Base-by-base conservation (phyloP, 1,140 invertebrate species). In the Drepana arcuata region DNA sequence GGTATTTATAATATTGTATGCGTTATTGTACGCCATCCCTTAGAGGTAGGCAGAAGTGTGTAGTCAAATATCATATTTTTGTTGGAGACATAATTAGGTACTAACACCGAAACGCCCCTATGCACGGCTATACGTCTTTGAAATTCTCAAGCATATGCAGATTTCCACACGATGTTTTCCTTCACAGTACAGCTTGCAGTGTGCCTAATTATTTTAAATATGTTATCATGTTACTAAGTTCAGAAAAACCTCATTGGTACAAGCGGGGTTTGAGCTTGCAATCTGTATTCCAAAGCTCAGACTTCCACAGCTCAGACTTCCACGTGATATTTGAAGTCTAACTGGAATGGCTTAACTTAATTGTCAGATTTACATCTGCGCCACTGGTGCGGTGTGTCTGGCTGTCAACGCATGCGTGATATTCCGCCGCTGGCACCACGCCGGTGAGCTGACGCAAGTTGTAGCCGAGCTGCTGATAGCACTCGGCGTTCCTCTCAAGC, bases 391-490 rank as follows among this genome's bases (percentile, higher is more conserved):
- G 7, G 42, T 37, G 0, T 14, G 73, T 2, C 28, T 75, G 14
- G 44, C 54, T 0, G 11, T 66, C 2, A 79, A 79, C 35, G 57
- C 69, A 0, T 55, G 35, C 2, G 46, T 48, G 0, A 51, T 79
- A 7, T 69, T 46, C 41, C 46, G 37, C 7, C 36, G 67, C 2
- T 78, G 73, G 73, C 45, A 40, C 2, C 24, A 21, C 2, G 57
- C 69, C 0, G 53, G 54, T 0, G 50, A 75, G n/a, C 46, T 72
- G 0, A 79, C 67, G 0, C 50, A 33, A 2, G 63, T 65, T 0
- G 60, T 79, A 7, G 69, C 67, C 0, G 74, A 79, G 9, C 30
- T 79, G 3, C 54, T 79, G 2, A 35, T 36, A 5, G 43, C 50
- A 0, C 34, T 78, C 10, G 73, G 73, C 0, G 46, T 78, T 1